Evolutionary conservation across 2,113 vertebrate species (phyloP).

Genomic region (Phainopepla nitens): DNA sequence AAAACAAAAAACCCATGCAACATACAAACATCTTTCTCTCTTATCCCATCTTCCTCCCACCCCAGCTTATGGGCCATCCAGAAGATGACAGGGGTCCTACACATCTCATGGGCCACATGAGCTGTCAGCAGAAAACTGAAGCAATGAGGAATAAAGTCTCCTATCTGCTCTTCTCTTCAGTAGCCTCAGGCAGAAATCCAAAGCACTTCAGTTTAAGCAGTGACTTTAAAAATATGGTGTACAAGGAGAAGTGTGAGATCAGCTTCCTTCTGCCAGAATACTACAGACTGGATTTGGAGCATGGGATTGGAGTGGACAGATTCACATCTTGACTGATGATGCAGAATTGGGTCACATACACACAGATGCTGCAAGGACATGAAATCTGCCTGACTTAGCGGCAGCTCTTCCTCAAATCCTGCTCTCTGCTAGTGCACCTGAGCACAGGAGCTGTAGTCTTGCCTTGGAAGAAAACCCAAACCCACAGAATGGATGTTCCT

Average conservation of each 20-base stretch:
- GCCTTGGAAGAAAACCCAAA: background rate
- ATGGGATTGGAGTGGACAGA: background rate
- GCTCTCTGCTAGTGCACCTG: background rate
- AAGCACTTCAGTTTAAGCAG: background rate
- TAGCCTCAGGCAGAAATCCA: slow-evolving; percentile 17
- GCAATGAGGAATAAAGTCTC: background rate
- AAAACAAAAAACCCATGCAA: background rate
- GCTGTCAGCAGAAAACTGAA: background rate
- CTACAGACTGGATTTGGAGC: background rate
- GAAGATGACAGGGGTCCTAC: background rate
- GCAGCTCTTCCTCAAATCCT: background rate
- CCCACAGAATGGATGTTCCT: background rate
- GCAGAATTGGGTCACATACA: background rate
- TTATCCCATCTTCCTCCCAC: background rate
- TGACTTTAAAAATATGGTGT: slow-evolving; percentile 1
- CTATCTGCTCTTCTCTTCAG: slow-evolving; percentile 24
- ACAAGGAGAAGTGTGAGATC: background rate
- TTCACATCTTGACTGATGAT: background rate
- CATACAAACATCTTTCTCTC: background rate
- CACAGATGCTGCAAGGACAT: background rate
- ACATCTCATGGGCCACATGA: background rate
- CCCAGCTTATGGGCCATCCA: slow-evolving; percentile 23
- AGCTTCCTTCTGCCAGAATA: background rate
- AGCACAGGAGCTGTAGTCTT: background rate
- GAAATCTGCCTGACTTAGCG: background rate